Conservation (phyloP, 1,140 invertebrate genomes). For the Lepidurus apus region DNA sequence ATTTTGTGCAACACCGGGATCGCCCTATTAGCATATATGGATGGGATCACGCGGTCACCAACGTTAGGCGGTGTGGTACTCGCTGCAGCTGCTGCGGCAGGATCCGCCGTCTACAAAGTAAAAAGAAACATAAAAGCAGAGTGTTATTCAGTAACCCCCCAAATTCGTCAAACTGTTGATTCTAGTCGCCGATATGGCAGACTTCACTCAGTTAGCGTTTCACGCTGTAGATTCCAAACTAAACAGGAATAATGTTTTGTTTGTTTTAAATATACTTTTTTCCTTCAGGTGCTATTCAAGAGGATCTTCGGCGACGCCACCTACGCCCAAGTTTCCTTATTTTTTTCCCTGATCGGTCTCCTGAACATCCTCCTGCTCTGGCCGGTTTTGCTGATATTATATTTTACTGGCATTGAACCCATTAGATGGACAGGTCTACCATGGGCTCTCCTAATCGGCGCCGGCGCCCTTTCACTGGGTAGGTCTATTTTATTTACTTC, state of each 20-base stretch:
- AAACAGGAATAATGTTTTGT: background rate
- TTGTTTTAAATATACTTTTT: conserved; percentile 28
- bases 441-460: conserved; percentile 69
- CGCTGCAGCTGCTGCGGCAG: conserved; percentile 77
- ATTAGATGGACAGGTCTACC: conserved; percentile 70
- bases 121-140: conserved; percentile 27
- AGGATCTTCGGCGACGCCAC: conserved; percentile 86
- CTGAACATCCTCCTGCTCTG: conserved; percentile 76
- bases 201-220: background rate
- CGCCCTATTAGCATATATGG: conserved; percentile 89
- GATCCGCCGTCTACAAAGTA: conserved; percentile 88
- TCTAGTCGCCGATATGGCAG: background rate
- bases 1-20: conserved; percentile 92
- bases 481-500: background rate
- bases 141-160: too few species aligned
- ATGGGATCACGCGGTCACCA: conserved; percentile 81
- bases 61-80: conserved; percentile 87
- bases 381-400: conserved; percentile 75
- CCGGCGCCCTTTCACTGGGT: conserved; percentile 68
- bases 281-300: conserved; percentile 71
- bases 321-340: conserved; percentile 77
- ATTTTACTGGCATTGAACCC: conserved; percentile 75
- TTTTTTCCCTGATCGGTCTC: conserved; percentile 78
- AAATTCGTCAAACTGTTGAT: background rate
- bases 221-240: background rate